Conservation (phyloP, 2,113 vertebrate genomes). For the Thinocorus orbignyianus region DNA sequence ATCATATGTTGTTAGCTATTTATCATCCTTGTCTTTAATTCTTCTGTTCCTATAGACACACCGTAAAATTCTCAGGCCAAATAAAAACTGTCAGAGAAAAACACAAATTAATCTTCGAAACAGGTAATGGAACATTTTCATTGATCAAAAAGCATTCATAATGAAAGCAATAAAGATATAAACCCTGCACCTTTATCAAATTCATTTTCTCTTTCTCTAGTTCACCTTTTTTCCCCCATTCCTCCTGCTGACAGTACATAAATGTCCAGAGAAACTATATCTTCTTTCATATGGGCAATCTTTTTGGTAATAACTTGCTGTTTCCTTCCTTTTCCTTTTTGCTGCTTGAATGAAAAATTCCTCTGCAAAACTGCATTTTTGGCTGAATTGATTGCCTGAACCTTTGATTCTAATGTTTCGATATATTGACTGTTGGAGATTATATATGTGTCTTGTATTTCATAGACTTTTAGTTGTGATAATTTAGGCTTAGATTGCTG, state of each 20-base stretch:
- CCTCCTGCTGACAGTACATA: conserved; percentile 6
- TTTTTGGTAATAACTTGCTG: conserved; percentile 13
- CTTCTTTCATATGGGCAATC: conserved; percentile 2
- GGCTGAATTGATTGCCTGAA: conserved; percentile 70
- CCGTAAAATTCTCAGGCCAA: conserved; percentile 5
- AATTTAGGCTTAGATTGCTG: conserved; percentile 75
- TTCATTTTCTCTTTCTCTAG: background rate
- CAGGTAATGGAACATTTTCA: background rate
- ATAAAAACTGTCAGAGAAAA: conserved; percentile 20
- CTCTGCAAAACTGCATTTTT: conserved; percentile 52
- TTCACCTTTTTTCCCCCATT: background rate
- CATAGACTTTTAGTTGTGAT: conserved; percentile 72
- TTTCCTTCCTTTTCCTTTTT: conserved; percentile 26
- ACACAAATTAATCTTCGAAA: conserved; percentile 2
- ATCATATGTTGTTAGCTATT: conserved; percentile 42
- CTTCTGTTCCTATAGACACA: conserved; percentile 22
- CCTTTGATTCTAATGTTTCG: conserved; percentile 75
- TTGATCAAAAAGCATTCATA: background rate
- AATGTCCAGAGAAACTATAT: conserved; percentile 18
- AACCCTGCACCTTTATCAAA: background rate
- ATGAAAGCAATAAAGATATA: background rate
- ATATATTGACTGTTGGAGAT: conserved; percentile 59
- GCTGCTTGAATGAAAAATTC: conserved; percentile 58
- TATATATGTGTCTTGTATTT: conserved; percentile 74
- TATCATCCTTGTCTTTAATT: conserved; percentile 55